phyloP scores from a whole-genome alignment of 2,797 vertebrate species.

The Cossypha polioptera region DNA sequence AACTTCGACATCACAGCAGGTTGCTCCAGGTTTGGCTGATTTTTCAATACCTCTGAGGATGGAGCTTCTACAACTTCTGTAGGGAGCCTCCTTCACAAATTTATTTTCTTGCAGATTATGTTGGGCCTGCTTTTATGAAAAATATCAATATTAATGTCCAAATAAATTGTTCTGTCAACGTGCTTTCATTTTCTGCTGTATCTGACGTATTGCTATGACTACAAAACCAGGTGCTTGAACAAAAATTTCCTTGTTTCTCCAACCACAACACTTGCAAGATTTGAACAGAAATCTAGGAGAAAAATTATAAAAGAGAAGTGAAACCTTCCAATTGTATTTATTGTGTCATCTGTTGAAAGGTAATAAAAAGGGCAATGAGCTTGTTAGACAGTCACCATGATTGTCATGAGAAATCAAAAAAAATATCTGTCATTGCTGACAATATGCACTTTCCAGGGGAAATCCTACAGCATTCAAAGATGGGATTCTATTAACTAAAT shows the following conservation, averaged over 20 bases:
- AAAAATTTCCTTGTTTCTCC: neutral
- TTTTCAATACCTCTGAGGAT: neutral
- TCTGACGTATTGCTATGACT: neutral
- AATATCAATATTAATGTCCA: neutral
- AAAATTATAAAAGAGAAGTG: neutral
- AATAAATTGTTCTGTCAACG: neutral
- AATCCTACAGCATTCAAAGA: neutral
- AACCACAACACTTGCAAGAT: neutral
- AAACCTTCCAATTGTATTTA: neutral
- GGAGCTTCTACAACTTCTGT: neutral
- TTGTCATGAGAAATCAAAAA: neutral
- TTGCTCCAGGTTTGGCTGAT: neutral
- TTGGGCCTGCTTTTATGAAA: neutral
- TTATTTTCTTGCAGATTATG: neutral
- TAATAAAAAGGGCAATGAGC: neutral
- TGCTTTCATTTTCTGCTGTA: neutral
- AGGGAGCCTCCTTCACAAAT: neutral
- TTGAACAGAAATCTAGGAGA: neutral
- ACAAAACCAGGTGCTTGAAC: neutral
- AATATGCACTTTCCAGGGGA: neutral
- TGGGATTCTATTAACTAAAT: neutral
- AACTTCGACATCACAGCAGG: neutral
- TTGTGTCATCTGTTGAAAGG: neutral
- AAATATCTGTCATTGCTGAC: neutral
- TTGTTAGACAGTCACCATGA: neutral